These are phyloP conservation scores for Kryptolebias ocellatus DNA, from an alignment of 2,797 vertebrate genomes.

Conservation along the genomic window DNA sequence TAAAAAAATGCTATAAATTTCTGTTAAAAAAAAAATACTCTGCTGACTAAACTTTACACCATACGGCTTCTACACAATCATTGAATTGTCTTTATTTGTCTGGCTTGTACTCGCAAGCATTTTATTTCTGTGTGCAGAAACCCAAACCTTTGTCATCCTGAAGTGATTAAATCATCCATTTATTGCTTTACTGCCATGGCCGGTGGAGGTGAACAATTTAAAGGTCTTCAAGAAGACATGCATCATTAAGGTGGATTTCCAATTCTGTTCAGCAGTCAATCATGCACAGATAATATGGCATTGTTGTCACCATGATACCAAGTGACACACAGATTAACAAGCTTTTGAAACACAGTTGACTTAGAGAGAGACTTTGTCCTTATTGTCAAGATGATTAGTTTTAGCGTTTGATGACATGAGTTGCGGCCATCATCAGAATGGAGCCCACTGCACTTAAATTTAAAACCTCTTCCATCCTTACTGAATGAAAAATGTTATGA, in stretches of 20 bases:
- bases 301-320: constrained; percentile 67
- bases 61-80: constrained; percentile 6
- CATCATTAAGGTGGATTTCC: constrained; percentile 72
- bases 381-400: constrained; percentile 50
- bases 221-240: constrained; percentile 56
- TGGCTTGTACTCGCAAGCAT: constrained; percentile 6
- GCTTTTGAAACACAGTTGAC: constrained; percentile 69
- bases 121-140: constrained; percentile 17
- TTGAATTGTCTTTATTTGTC: constrained; percentile 1
- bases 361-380: constrained; percentile 65
- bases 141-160: constrained; percentile 15
- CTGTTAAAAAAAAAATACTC: too few relatives aligned
- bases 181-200: constrained; percentile 33
- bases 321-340: constrained; percentile 81
- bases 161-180: constrained; percentile 47
- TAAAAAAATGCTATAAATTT: constrained; percentile 3
- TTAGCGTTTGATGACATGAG: constrained; percentile 14
- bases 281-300: constrained; percentile 76
- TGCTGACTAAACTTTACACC: too few relatives aligned
- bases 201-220: constrained; percentile 54
- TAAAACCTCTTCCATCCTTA: constrained; percentile 3
- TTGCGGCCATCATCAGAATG: constrained; percentile 8
- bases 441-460: neutral
- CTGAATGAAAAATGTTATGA: constrained; percentile 12
- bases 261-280: constrained; percentile 68